These are phyloP conservation scores for Sebastes oblongus DNA, from an alignment of 2,797 vertebrate genomes.

Conservation along the genomic window DNA sequence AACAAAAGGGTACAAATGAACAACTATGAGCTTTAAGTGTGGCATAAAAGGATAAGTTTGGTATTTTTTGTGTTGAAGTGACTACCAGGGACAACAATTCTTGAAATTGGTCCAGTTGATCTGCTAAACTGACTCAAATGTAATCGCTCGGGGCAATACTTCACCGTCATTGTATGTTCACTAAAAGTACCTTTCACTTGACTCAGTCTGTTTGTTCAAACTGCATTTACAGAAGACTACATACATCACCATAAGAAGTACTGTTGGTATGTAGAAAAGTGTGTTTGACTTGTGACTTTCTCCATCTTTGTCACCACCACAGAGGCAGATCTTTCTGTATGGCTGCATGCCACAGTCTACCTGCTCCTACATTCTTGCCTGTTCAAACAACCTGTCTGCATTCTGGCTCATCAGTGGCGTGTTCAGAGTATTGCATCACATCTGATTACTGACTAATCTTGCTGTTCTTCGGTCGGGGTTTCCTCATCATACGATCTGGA, in stretches of 20 bases:
- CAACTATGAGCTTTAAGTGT: not conserved
- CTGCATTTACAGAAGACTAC: not conserved
- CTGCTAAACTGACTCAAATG: not conserved
- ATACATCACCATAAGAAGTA: not conserved
- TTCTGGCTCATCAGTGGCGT: conserved; percentile 24
- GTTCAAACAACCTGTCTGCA: conserved; percentile 36
- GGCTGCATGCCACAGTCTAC: not conserved
- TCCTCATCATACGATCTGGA: conserved; percentile 60
- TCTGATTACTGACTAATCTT: conserved; percentile 70
- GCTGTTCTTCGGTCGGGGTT: conserved; percentile 60
- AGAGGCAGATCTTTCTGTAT: not conserved
- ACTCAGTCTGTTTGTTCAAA: not conserved
- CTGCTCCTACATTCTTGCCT: conserved; percentile 25
- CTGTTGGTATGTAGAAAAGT: not conserved
- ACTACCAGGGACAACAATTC: not conserved
- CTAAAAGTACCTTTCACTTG: no score
- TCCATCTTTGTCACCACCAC: not conserved
- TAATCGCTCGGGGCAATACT: not conserved
- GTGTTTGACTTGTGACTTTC: not conserved
- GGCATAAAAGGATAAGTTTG: not conserved
- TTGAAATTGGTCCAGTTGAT: no score
- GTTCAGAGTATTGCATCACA: conserved; percentile 55
- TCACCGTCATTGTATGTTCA: not conserved
- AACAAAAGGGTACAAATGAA: not conserved
- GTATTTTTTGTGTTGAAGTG: not conserved